phyloP scores from a whole-genome alignment of 2,113 vertebrate genomes.

The Tretioscincus oriximinensis region DNA sequence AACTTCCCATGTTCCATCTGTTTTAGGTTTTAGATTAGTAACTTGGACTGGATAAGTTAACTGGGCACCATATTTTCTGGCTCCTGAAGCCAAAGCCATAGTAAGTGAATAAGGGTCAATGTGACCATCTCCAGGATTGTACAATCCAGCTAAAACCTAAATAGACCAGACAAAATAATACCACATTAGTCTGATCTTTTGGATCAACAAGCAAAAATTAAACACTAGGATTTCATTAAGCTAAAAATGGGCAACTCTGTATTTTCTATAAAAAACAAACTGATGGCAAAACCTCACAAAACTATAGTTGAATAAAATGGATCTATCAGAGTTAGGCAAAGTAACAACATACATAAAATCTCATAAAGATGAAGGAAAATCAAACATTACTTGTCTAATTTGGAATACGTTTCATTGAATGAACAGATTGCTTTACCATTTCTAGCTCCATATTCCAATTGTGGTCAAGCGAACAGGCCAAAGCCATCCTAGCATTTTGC shows the following conservation, averaged over 20 bases:
- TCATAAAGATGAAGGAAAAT: not conserved
- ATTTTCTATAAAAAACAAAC: not conserved
- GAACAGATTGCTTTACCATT: not conserved
- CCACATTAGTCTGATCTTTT: slow-evolving; percentile 15
- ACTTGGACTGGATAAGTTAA: slow-evolving; percentile 87
- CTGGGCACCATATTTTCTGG: slow-evolving; percentile 92
- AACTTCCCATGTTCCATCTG: slow-evolving; percentile 91
- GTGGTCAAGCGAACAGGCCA: too few species aligned
- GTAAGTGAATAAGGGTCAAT: slow-evolving; percentile 98
- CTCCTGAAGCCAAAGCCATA: slow-evolving; percentile 95
- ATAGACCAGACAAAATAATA: slow-evolving; percentile 31
- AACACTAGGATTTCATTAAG: not conserved
- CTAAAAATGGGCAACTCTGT: not conserved
- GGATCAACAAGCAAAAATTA: not conserved
- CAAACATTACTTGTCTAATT: not conserved
- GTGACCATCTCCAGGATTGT: slow-evolving; percentile 95
- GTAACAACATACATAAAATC: not conserved
- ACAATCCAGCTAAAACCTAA: slow-evolving; percentile 91
- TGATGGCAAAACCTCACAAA: not conserved
- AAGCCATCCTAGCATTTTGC: too few species aligned
- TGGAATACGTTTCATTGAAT: not conserved
- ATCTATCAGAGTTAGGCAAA: not conserved
- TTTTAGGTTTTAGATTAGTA: slow-evolving; percentile 73
- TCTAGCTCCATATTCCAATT: not conserved
- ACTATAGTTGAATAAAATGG: not conserved